Conservation (phyloP, 2,797 vertebrate species). For the Silurus aristotelis region DNA sequence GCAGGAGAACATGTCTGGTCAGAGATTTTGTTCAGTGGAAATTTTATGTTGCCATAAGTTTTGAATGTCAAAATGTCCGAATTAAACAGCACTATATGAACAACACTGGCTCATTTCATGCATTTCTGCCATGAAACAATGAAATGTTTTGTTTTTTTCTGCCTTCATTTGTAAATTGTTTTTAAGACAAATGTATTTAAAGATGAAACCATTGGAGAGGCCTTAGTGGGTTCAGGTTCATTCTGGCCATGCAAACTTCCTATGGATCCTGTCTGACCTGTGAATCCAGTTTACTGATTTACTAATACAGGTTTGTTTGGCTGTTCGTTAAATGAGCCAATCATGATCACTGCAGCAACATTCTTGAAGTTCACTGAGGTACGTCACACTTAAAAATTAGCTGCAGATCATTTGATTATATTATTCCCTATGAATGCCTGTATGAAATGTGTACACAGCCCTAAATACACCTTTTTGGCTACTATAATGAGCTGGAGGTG, state of each 20-base stretch:
- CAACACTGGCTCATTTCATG: background rate
- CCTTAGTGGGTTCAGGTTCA: background rate
- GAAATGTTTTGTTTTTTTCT: background rate
- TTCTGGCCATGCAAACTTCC: background rate
- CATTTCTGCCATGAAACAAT: background rate
- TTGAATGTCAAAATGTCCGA: conserved; percentile 30
- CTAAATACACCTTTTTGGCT: background rate
- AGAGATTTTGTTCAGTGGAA: conserved; percentile 15
- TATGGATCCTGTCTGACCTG: background rate
- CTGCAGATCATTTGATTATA: background rate
- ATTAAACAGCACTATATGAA: conserved; percentile 44
- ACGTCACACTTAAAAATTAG: background rate
- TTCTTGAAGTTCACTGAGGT: background rate
- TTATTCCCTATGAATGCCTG: background rate
- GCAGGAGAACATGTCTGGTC: conserved; percentile 25
- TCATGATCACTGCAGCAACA: background rate
- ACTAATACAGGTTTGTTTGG: background rate
- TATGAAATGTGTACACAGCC: background rate
- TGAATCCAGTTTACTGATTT: background rate
- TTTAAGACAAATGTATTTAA: background rate
- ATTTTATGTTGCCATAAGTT: conserved; percentile 50
- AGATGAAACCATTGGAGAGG: background rate
- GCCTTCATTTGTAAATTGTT: background rate
- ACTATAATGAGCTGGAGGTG: too few relatives aligned
- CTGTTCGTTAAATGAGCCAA: background rate